Evolutionary conservation across 2,888 invertebrate genomes (phyloP).

Genomic region (Agonopterix heracliana): DNA sequence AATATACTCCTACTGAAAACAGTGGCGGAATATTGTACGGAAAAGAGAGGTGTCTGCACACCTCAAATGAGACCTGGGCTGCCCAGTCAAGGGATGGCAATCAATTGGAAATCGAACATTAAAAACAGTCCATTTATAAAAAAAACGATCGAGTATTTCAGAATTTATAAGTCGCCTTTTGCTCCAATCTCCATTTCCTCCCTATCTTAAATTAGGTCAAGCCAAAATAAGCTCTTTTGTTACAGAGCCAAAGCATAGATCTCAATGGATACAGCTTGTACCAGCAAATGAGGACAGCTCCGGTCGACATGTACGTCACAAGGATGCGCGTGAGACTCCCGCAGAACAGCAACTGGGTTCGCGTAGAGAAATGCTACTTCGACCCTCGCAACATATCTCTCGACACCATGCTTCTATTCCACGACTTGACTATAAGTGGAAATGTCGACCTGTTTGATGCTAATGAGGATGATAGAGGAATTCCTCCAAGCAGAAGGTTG

Average conservation of each 20-base stretch:
- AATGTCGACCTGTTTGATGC: constrained; percentile 78
- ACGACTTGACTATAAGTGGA: constrained; percentile 87
- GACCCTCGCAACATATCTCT: constrained; percentile 84
- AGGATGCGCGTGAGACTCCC: constrained; percentile 82
- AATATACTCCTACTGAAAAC: too few species aligned
- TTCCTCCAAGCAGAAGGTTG: constrained; percentile 41
- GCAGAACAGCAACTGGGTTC: constrained; percentile 80
- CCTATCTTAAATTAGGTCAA: too few species aligned
- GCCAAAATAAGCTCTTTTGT: constrained; percentile 5
- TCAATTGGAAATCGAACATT: too few species aligned
- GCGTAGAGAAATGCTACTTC: constrained; percentile 85
- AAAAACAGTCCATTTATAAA: too few species aligned
- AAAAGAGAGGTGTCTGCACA: too few species aligned
- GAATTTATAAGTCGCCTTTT: too few species aligned
- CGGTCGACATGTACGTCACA: constrained; percentile 82
- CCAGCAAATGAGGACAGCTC: constrained; percentile 78
- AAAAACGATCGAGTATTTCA: too few species aligned
- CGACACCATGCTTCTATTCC: constrained; percentile 85
- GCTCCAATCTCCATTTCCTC: too few species aligned
- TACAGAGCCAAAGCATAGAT: constrained; percentile 71
- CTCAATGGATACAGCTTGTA: constrained; percentile 80
- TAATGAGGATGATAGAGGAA: constrained; percentile 52
- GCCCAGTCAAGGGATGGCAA: too few species aligned
- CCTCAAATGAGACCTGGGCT: too few species aligned
- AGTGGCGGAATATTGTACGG: too few species aligned